Base-by-base conservation (phyloP, 1,140 invertebrate genomes). In the Littorina saxatilis region DNA sequence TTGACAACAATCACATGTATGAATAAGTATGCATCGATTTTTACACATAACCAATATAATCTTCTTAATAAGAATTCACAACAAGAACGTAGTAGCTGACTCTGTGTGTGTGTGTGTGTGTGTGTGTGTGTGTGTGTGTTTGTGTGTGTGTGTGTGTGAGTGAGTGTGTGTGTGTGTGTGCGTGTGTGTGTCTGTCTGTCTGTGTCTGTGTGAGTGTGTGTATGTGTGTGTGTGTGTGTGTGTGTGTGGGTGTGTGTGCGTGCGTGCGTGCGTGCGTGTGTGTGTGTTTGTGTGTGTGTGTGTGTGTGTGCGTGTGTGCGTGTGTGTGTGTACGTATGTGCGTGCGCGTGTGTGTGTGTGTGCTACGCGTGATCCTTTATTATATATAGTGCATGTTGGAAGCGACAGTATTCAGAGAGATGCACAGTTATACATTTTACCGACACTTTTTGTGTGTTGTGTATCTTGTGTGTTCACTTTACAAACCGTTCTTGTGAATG, bases 241-340 rank as follows among this genome's bases (percentile, higher is more conserved):
- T 27, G 15, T 58, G 9, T 58, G 9, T 15, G n/a, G 4, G 4
- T 23, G 15, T 23, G 4, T 58, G 55, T 58, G 3, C n/a, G 13
- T 15, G 9, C 23, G n/a, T 58, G 7, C n/a, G 9, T 58, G n/a
- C 5, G n/a, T 58, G 3, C 23, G 3, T 63, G 61, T 63, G n/a
- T 63, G n/a, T 63, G 61, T 63, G 61, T 58, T 23, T 58, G 3
- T 23, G n/a, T 58, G 3, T 27, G n/a, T 63, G 61, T 63, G 61
- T 63, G 61, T 63, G 61, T 63, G 61, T 63, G 61, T 63, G 61
- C 32, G 61, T 63, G 61, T 63, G 61, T 63, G 61, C 32, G 61
- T 63, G 61, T 63, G 61, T 63, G 61, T 63, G 61, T 63, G 61
- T 63, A 29, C 32, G 61, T 63, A 29, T 63, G 61, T 63, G 61